Evolutionary conservation across 2,888 invertebrate species (phyloP).

Genomic region (Mythimna albipuncta): DNA sequence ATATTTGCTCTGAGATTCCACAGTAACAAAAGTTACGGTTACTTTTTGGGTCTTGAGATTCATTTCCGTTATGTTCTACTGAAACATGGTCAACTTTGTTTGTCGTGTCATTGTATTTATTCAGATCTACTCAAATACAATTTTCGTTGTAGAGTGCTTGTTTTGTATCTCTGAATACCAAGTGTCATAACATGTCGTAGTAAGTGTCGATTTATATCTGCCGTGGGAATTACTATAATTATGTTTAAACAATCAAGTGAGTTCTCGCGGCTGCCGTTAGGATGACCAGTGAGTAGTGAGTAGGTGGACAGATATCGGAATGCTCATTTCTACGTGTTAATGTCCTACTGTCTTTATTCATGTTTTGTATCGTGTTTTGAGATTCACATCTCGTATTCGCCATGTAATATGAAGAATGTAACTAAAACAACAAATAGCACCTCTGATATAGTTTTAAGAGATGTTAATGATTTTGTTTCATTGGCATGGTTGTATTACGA

Average conservation of each 20-base stretch:
- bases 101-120: constrained; percentile 13
- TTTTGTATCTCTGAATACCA: constrained; percentile 31
- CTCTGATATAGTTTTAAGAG: not conserved
- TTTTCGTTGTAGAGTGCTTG: constrained; percentile 25
- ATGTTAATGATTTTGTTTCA: too few species aligned
- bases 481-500: too few species aligned
- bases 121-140: constrained; percentile 17
- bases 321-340: constrained; percentile 18
- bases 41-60: constrained; percentile 9
- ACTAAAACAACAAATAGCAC: not conserved
- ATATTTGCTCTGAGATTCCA: constrained; percentile 20
- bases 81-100: not conserved
- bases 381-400: not conserved
- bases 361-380: constrained; percentile 26
- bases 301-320: constrained; percentile 62
- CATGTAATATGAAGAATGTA: not conserved
- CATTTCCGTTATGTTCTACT: constrained; percentile 8
- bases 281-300: constrained; percentile 53
- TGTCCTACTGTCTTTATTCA: constrained; percentile 14
- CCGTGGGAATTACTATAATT: constrained; percentile 61
- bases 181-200: constrained; percentile 70
- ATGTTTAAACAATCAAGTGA: constrained; percentile 64
- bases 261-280: constrained; percentile 50
- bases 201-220: constrained; percentile 67
- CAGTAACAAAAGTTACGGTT: constrained; percentile 6